These are phyloP conservation scores for Macrocentrus cingulum DNA, from an alignment of 1,140 invertebrate species.

Conservation along the genomic window DNA sequence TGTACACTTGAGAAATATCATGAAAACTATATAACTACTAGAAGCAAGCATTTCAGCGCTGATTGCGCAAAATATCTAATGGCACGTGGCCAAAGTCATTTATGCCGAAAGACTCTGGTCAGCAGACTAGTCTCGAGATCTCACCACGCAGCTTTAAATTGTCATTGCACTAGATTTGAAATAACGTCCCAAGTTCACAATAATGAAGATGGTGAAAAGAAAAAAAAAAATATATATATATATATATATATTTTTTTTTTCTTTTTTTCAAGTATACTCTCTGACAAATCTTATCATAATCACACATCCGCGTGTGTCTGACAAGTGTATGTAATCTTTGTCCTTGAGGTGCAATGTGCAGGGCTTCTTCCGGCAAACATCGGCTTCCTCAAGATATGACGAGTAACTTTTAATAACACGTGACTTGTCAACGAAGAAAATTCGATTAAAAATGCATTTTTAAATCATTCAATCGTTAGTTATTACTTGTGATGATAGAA, in stretches of 20 bases:
- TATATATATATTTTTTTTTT: too few relatives aligned
- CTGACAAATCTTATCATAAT: too few relatives aligned
- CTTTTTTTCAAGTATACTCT: too few relatives aligned
- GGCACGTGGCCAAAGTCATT: slow-evolving; percentile 10
- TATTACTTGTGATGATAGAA: too few relatives aligned
- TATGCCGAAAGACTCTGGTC: background rate
- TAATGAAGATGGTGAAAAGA: too few relatives aligned
- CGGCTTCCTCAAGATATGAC: background rate
- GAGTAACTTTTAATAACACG: background rate
- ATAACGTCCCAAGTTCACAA: too few relatives aligned
- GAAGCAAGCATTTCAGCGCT: background rate
- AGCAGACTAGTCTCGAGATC: slow-evolving; percentile 8
- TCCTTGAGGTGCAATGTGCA: background rate
- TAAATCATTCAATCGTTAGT: too few relatives aligned
- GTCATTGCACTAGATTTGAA: too few relatives aligned
- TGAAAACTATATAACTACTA: background rate
- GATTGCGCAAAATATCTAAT: slow-evolving; percentile 12
- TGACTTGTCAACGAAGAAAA: background rate
- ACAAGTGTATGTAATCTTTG: background rate
- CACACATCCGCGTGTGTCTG: background rate
- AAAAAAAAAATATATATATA: too few relatives aligned
- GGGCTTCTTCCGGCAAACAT: background rate
- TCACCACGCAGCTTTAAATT: background rate
- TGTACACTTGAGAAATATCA: background rate
- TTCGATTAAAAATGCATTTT: too few relatives aligned